Conservation (phyloP, 2,113 vertebrate genomes). For the Hippocampus abdominalis region DNA sequence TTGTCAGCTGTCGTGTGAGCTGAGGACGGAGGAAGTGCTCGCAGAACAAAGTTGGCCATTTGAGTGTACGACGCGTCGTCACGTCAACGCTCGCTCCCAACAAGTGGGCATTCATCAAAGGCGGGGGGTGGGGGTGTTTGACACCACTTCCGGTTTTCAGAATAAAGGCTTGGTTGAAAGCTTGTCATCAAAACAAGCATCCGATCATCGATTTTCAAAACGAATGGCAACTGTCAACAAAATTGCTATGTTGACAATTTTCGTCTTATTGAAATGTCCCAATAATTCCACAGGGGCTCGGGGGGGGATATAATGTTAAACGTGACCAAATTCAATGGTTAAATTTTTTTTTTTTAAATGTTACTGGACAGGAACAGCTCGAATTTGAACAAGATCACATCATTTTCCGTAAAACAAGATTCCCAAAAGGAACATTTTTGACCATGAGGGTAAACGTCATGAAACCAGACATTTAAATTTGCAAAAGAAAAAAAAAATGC, state of each 20-base stretch:
- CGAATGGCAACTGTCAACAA: too few species aligned
- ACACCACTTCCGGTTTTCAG: not conserved
- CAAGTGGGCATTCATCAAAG: not conserved
- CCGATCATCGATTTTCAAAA: too few species aligned
- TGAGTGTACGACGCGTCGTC: not conserved
- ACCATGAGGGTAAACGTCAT: too few species aligned
- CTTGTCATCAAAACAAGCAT: too few species aligned
- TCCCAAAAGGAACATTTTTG: not conserved
- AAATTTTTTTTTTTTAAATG: too few species aligned
- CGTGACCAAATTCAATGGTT: not conserved
- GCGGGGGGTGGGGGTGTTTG: conserved; percentile 3
- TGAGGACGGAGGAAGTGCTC: not conserved
- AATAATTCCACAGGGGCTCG: too few species aligned
- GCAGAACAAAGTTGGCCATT: not conserved
- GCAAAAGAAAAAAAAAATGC: too few species aligned
- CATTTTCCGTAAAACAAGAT: not conserved
- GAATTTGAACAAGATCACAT: not conserved
- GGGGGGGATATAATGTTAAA: not conserved
- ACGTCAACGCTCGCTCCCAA: not conserved
- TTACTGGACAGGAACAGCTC: not conserved
- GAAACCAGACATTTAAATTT: too few species aligned
- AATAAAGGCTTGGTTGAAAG: not conserved
- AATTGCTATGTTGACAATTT: too few species aligned
- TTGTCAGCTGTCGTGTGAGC: not conserved
- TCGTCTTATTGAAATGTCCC: too few species aligned